A percentile compares a stretch with the other conserved stretches of the same genome.
These are phyloP conservation scores for Lepidurus arcticus DNA, from an alignment of 1,140 invertebrate genomes.

Conservation along the genomic window DNA sequence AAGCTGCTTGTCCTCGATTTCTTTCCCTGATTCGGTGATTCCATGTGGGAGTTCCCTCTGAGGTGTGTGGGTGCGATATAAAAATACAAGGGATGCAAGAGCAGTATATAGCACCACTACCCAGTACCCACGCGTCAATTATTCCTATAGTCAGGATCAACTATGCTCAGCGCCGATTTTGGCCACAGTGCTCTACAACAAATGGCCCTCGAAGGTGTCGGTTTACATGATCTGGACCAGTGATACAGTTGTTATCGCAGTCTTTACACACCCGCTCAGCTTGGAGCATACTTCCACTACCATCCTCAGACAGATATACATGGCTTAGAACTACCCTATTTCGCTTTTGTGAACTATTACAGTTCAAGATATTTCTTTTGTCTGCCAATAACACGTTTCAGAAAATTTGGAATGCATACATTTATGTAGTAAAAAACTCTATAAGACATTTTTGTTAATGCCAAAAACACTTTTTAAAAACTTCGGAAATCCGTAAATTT, in stretches of 20 bases:
- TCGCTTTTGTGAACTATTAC: too few relatives aligned
- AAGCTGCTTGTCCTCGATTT: background rate
- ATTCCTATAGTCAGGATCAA: background rate
- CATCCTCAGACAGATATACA: background rate
- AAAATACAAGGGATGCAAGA: too few relatives aligned
- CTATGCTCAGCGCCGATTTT: background rate
- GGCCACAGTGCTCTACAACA: background rate
- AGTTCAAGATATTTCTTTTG: too few relatives aligned
- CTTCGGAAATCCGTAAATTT: too few relatives aligned
- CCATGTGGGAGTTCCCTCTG: slow-evolving; percentile 2
- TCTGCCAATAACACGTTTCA: too few relatives aligned
- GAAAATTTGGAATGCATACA: too few relatives aligned
- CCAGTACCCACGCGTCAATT: background rate
- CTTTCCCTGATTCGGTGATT: background rate
- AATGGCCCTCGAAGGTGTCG: slow-evolving; percentile 3
- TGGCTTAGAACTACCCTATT: too few relatives aligned
- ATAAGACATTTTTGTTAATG: too few relatives aligned
- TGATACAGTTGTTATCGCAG: slow-evolving; percentile 11
- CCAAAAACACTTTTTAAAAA: too few relatives aligned
- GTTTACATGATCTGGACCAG: background rate
- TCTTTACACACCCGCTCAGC: background rate
- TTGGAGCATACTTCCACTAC: background rate
- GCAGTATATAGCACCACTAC: background rate
- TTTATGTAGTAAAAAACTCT: too few relatives aligned
- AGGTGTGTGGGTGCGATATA: background rate